Conservation (phyloP, 2,113 vertebrate genomes). For the Megaleporinus macrocephalus region DNA sequence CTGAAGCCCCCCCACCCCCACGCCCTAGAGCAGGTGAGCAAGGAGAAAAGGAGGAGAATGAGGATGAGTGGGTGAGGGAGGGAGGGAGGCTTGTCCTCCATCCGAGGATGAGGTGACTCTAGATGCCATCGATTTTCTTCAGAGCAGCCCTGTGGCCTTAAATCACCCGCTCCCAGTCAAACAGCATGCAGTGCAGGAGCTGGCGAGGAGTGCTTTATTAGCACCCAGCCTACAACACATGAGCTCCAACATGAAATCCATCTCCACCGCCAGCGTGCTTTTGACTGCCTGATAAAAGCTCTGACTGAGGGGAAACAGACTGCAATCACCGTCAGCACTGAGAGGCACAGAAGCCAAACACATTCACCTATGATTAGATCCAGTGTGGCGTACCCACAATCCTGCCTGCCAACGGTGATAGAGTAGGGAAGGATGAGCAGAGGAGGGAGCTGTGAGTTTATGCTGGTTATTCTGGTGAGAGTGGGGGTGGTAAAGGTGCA, state of each 20-base stretch:
- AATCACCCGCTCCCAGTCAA: conserved; percentile 58
- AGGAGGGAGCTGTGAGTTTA: not conserved
- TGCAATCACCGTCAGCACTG: conserved; percentile 4
- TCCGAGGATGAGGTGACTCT: conserved; percentile 62
- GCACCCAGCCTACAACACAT: conserved; percentile 17
- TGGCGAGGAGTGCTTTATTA: conserved; percentile 46
- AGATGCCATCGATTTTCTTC: conserved; percentile 63
- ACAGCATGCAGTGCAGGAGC: conserved; percentile 11
- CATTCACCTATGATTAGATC: conserved; percentile 29
- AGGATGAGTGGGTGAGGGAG: not conserved
- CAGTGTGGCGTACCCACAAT: not conserved
- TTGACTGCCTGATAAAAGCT: conserved; percentile 39
- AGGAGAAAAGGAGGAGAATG: conserved; percentile 40
- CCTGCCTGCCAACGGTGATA: not conserved
- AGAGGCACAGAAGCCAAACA: conserved; percentile 13
- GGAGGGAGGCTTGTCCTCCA: conserved; percentile 39
- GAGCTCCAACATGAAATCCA: conserved; percentile 40
- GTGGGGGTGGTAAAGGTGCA: not conserved
- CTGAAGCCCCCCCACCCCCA: not conserved
- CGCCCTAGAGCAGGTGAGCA: not conserved
- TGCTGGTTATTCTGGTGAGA: conserved; percentile 11
- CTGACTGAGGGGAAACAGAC: conserved; percentile 32
- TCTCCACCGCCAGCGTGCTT: conserved; percentile 26
- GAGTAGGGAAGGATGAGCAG: not conserved
- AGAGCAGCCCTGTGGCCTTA: conserved; percentile 50